A percentile compares a stretch with the other conserved stretches of the same genome.
These are phyloP conservation scores for Peromyscus nudipes DNA, from an alignment of 2,797 vertebrate species.

Conservation along the genomic window DNA sequence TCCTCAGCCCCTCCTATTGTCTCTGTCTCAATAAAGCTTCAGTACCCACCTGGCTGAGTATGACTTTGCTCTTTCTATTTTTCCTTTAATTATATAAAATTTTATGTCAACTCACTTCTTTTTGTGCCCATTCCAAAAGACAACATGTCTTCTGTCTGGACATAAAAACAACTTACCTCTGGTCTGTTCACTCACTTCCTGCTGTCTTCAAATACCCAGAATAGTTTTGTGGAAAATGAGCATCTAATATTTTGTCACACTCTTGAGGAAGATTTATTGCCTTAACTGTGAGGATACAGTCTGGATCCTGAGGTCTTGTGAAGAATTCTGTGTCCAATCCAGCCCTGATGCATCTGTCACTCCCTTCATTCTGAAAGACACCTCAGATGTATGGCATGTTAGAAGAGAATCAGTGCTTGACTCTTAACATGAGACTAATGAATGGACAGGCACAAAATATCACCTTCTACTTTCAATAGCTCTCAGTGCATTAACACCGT, in stretches of 20 bases:
- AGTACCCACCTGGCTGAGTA: neutral
- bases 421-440: neutral
- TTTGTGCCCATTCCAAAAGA: neutral
- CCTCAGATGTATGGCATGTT: neutral
- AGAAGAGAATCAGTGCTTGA: neutral
- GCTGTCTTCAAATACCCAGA: neutral
- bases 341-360: neutral
- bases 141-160: neutral
- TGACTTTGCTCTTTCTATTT: neutral
- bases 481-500: neutral
- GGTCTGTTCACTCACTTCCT: neutral
- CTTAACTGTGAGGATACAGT: neutral
- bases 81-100: neutral
- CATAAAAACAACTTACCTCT: slow-evolving; percentile 9
- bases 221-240: neutral
- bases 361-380: neutral
- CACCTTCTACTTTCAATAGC: too few species aligned
- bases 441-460: neutral
- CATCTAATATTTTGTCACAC: neutral
- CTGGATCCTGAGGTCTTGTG: neutral
- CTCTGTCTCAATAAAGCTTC: neutral
- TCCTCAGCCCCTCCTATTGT: neutral
- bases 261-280: neutral
- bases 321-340: neutral
- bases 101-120: neutral